Evolutionary conservation across 2,797 vertebrate species (phyloP).

Genomic region (Discoglossus pictus): DNA sequence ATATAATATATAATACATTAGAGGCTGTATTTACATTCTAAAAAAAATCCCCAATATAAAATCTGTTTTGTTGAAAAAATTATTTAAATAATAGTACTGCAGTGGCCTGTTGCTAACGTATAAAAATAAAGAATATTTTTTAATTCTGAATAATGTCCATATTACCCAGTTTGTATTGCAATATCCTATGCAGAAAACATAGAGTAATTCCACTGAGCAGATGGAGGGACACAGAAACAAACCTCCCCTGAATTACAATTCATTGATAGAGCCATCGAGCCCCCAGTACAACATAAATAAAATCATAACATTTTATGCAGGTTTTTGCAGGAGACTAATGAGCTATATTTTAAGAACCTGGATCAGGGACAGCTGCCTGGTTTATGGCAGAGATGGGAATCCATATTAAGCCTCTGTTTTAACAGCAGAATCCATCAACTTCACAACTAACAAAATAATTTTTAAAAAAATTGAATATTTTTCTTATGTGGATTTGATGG

Average conservation of each 20-base stretch:
- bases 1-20: too few relatives aligned
- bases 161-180: neutral
- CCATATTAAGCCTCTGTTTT: conserved; percentile 16
- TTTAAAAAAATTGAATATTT: neutral
- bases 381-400: conserved; percentile 23
- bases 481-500: neutral
- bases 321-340: conserved; percentile 33
- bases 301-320: conserved; percentile 31
- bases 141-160: neutral
- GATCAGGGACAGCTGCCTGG: conserved; percentile 16
- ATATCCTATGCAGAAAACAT: conserved; percentile 4
- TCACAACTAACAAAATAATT: neutral
- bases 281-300: conserved; percentile 23
- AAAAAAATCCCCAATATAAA: too few relatives aligned
- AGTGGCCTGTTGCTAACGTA: too few relatives aligned
- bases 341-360: conserved; percentile 33
- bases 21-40: too few relatives aligned
- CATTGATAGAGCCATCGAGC: conserved; percentile 1
- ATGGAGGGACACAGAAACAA: conserved; percentile 13
- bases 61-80: too few relatives aligned
- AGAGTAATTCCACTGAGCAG: conserved; percentile 10
- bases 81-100: too few relatives aligned
- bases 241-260: conserved; percentile 26
- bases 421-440: conserved; percentile 10
- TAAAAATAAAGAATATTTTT: too few relatives aligned